Percentiles rank a stretch among this genome's conserved stretches.
Conservation (phyloP, 2,888 invertebrate species). For the Tubulanus polymorphus region DNA sequence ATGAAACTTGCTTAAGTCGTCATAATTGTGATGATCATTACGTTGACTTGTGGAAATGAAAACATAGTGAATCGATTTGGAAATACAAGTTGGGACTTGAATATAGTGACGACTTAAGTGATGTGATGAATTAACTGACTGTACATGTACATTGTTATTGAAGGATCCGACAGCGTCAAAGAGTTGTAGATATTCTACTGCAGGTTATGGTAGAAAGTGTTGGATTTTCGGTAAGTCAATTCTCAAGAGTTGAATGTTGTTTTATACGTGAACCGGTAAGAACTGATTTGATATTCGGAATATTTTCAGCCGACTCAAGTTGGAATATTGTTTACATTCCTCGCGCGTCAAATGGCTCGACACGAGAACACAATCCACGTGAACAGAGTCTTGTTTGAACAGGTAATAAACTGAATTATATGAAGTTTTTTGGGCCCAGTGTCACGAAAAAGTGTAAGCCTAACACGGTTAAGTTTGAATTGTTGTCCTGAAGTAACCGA, state of each 20-base stretch:
- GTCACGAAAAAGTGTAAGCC: too few relatives aligned
- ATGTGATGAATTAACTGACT: too few relatives aligned
- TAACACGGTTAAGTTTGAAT: too few relatives aligned
- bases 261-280: not conserved
- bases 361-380: slow-evolving; percentile 55
- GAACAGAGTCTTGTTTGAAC: slow-evolving; percentile 60
- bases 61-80: too few relatives aligned
- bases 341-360: slow-evolving; percentile 64
- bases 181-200: slow-evolving; percentile 73
- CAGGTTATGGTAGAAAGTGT: slow-evolving; percentile 66
- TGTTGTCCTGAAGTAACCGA: too few relatives aligned
- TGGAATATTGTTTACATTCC: slow-evolving; percentile 64
- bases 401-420: slow-evolving; percentile 46
- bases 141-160: too few relatives aligned
- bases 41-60: too few relatives aligned
- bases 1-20: too few relatives aligned
- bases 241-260: not conserved
- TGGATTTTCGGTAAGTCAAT: slow-evolving; percentile 65
- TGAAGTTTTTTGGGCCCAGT: too few relatives aligned
- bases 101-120: too few relatives aligned
- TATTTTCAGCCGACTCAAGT: slow-evolving; percentile 58
- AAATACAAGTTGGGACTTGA: too few relatives aligned
- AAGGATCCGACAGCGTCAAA: slow-evolving; percentile 61
- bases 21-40: too few relatives aligned
- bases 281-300: not conserved